These are phyloP conservation scores for Eulemur macaco DNA, from an alignment of 2,113 vertebrate genomes.

Conservation along the genomic window DNA sequence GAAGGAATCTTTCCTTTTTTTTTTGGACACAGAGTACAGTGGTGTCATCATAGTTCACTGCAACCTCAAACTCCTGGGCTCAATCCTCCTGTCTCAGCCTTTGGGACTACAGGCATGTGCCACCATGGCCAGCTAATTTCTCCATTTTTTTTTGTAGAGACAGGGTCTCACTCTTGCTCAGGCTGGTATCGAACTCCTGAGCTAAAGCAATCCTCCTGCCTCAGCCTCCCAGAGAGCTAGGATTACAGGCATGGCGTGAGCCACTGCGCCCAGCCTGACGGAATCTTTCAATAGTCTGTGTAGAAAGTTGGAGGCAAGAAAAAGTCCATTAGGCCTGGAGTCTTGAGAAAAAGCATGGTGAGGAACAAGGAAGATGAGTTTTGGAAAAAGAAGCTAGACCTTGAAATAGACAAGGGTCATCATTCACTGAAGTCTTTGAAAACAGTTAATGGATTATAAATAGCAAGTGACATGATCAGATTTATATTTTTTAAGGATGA, in stretches of 20 bases:
- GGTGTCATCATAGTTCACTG: too few species aligned
- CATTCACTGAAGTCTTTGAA: background rate
- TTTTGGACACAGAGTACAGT: too few species aligned
- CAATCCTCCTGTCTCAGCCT: too few species aligned
- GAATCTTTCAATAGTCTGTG: background rate
- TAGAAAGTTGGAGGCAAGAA: background rate
- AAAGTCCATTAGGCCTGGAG: background rate
- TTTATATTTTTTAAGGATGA: background rate
- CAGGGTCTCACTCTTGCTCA: too few species aligned
- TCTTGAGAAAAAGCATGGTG: background rate
- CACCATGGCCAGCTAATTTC: too few species aligned
- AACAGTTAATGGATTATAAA: conserved; percentile 9
- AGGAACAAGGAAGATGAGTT: background rate
- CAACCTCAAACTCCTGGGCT: too few species aligned
- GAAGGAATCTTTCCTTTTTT: background rate
- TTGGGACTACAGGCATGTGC: too few species aligned
- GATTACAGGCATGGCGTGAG: too few species aligned
- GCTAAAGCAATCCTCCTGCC: too few species aligned
- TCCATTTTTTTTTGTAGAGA: too few species aligned
- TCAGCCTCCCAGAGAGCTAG: too few species aligned
- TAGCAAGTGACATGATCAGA: background rate
- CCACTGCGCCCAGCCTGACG: background rate
- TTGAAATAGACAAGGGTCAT: background rate
- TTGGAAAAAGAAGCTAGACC: background rate
- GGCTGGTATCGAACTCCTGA: too few species aligned